Conservation (phyloP, 2,888 invertebrate species). For the Pristionchus arcanus region DNA sequence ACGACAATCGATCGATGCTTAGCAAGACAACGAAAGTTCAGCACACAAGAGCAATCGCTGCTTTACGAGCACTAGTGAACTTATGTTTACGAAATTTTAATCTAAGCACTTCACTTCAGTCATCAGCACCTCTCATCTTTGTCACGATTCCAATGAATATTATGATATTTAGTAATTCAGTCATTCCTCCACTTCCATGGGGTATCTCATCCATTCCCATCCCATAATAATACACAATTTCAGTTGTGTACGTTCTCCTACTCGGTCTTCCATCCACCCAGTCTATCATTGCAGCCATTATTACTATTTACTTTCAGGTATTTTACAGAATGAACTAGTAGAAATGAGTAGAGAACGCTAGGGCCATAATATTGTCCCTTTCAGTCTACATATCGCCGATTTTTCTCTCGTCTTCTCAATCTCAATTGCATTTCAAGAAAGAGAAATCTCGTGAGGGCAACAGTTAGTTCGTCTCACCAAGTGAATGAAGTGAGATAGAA, state of each 20-base stretch:
- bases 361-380: background rate
- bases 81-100: background rate
- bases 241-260: background rate
- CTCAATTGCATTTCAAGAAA: background rate
- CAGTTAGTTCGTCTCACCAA: background rate
- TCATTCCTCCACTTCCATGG: background rate
- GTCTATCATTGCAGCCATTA: background rate
- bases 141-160: slow-evolving; percentile 3
- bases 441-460: background rate
- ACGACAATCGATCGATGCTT: slow-evolving; percentile 23
- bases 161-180: background rate
- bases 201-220: background rate
- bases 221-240: background rate
- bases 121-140: background rate
- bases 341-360: too few species aligned
- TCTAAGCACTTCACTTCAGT: background rate
- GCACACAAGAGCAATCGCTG: background rate
- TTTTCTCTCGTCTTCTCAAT: background rate
- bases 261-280: background rate
- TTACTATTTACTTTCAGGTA: background rate
- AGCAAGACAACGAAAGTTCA: background rate
- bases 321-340: background rate
- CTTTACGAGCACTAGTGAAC: background rate
- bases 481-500: background rate
- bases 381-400: background rate